Conservation (phyloP, 2,888 invertebrate genomes). For the Metellina segmentata region DNA sequence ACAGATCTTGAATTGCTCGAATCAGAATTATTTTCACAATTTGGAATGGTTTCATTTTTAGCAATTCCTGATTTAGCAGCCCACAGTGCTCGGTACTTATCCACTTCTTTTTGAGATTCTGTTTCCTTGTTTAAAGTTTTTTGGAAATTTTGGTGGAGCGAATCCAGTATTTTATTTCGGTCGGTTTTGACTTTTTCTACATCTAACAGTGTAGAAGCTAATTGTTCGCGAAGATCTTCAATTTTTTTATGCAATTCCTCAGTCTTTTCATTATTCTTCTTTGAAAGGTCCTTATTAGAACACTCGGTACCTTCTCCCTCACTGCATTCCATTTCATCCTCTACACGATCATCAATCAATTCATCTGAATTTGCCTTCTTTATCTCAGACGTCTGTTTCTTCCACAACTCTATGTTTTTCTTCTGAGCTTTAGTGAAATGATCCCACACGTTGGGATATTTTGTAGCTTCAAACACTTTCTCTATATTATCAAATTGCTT, state of each 20-base stretch:
- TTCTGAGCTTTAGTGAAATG: constrained; percentile 99
- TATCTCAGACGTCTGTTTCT: constrained; percentile 94
- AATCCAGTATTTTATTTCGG: background rate
- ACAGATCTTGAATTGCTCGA: background rate
- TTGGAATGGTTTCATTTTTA: background rate
- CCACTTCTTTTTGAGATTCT: too few species aligned
- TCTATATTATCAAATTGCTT: constrained; percentile 99
- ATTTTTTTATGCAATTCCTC: background rate
- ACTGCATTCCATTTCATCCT: constrained; percentile 93
- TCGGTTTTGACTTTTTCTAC: background rate
- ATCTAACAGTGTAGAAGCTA: background rate
- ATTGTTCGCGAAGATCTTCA: background rate
- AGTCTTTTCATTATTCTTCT: constrained; percentile 9
- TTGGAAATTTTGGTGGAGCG: background rate
- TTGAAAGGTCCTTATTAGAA: constrained; percentile 55
- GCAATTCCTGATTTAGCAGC: background rate
- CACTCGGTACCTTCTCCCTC: constrained; percentile 84
- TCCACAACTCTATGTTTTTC: constrained; percentile 99
- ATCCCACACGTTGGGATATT: constrained; percentile 99
- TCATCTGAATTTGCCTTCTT: constrained; percentile 86
- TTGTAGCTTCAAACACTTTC: constrained; percentile 96
- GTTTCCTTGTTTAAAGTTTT: background rate
- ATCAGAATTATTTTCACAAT: background rate
- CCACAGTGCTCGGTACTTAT: too few species aligned
- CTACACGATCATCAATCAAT: constrained; percentile 85